phyloP scores from a whole-genome alignment of 2,888 invertebrate genomes.

The Itoplectis maculator region DNA sequence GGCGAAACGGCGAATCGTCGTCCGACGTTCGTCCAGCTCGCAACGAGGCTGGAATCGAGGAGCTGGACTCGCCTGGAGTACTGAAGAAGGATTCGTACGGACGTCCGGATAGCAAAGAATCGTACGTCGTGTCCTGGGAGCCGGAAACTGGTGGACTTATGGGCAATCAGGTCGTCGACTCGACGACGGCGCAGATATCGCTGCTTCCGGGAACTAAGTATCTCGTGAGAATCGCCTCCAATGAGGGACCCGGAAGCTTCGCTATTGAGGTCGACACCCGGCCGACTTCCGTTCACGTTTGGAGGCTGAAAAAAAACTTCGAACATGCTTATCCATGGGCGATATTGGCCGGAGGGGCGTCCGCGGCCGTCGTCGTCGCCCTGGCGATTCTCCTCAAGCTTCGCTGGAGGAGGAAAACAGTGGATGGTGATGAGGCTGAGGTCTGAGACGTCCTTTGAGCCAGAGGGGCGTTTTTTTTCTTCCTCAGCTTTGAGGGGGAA shows the following conservation, averaged over 20 bases:
- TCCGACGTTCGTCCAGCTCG: slow-evolving; percentile 29
- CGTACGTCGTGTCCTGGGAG: slow-evolving; percentile 82
- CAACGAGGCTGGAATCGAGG: slow-evolving; percentile 45
- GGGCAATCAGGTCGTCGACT: slow-evolving; percentile 83
- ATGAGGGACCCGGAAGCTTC: slow-evolving; percentile 83
- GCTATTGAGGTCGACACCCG: slow-evolving; percentile 82
- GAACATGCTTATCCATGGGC: slow-evolving; percentile 57
- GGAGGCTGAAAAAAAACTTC: slow-evolving; percentile 75
- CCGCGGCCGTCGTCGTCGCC: slow-evolving; percentile 70
- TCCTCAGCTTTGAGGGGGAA: not conserved
- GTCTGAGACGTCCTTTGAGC: slow-evolving; percentile 69
- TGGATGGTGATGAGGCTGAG: slow-evolving; percentile 72
- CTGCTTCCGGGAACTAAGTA: slow-evolving; percentile 82
- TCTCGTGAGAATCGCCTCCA: slow-evolving; percentile 81
- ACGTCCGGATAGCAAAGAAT: slow-evolving; percentile 71
- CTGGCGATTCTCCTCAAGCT: slow-evolving; percentile 68
- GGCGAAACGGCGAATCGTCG: slow-evolving; percentile 73
- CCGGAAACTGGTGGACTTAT: slow-evolving; percentile 82
- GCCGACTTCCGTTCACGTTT: slow-evolving; percentile 74
- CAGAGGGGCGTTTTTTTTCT: not conserved
- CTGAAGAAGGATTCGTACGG: slow-evolving; percentile 49
- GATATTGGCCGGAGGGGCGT: slow-evolving; percentile 69
- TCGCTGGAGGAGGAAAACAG: slow-evolving; percentile 68
- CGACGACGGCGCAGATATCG: slow-evolving; percentile 81
- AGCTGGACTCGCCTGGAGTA: slow-evolving; percentile 65